These are phyloP conservation scores for Tupaia tana DNA, from an alignment of 2,113 vertebrate species.

Conservation along the genomic window DNA sequence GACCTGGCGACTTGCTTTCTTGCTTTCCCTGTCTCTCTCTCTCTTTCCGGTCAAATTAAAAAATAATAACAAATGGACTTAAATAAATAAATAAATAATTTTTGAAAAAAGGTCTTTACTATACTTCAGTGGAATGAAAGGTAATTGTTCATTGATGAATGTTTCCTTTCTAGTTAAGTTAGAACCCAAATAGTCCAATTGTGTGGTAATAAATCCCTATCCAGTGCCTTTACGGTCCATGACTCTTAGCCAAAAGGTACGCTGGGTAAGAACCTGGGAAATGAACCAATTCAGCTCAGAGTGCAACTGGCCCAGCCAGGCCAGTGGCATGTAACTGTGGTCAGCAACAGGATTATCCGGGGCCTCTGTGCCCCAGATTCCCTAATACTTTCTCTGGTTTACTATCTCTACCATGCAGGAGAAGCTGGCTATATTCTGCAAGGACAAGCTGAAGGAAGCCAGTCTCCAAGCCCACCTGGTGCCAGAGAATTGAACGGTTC, in stretches of 20 bases:
- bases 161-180: constrained; percentile 26
- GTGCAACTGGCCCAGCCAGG: background rate
- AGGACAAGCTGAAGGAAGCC: background rate
- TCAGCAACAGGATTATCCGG: background rate
- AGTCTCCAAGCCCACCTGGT: constrained; percentile 75
- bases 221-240: constrained; percentile 41
- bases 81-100: no score
- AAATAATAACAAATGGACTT: no score
- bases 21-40: no score
- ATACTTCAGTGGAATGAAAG: constrained; percentile 32
- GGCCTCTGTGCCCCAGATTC: background rate
- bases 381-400: background rate
- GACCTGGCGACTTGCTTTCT: no score
- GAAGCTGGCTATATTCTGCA: background rate
- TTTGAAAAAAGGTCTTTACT: background rate
- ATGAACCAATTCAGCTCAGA: constrained; percentile 70
- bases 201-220: constrained; percentile 51
- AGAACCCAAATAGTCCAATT: constrained; percentile 59
- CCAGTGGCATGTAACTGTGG: background rate
- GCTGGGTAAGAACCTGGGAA: constrained; percentile 58
- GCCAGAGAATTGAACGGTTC: constrained; percentile 88
- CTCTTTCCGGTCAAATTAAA: no score
- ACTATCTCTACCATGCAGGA: background rate
- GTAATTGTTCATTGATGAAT: constrained; percentile 40
- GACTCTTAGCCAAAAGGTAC: constrained; percentile 67